A percentile compares a stretch with the other conserved stretches of the same genome.
Evolutionary conservation across 2,888 invertebrate genomes (phyloP).

Genomic region (Synanthedon formicaeformis): DNA sequence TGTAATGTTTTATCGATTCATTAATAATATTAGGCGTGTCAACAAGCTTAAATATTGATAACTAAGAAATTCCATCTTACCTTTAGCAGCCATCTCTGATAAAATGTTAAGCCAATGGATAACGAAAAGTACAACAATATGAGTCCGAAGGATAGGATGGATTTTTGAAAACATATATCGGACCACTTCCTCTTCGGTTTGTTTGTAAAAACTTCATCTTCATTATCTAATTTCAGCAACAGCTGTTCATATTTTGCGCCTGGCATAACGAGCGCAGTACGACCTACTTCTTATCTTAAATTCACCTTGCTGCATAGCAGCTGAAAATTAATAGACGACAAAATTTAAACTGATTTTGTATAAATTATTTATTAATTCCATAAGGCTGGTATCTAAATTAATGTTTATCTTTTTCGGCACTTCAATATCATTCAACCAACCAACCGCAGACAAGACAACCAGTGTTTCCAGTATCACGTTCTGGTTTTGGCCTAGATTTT

Average conservation of each 20-base stretch:
- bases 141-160: conserved; percentile 58
- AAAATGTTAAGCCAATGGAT: conserved; percentile 96
- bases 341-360: not conserved
- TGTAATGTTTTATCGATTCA: no score
- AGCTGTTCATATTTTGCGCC: conserved; percentile 63
- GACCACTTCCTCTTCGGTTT: conserved; percentile 48
- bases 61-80: conserved; percentile 44
- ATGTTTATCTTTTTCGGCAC: no score
- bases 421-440: no score
- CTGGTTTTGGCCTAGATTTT: no score
- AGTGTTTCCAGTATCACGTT: no score
- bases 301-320: conserved; percentile 42
- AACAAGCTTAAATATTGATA: no score
- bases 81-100: conserved; percentile 92
- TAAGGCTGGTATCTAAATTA: no score
- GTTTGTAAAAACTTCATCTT: conserved; percentile 46
- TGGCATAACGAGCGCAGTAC: conserved; percentile 37
- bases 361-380: no score
- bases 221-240: conserved; percentile 45
- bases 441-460: no score
- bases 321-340: conserved; percentile 5
- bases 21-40: no score
- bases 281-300: conserved; percentile 16
- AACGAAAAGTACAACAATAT: conserved; percentile 89
- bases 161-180: conserved; percentile 50